Conservation (phyloP, 2,113 vertebrate genomes). For the Aspidoscelis tigris region DNA sequence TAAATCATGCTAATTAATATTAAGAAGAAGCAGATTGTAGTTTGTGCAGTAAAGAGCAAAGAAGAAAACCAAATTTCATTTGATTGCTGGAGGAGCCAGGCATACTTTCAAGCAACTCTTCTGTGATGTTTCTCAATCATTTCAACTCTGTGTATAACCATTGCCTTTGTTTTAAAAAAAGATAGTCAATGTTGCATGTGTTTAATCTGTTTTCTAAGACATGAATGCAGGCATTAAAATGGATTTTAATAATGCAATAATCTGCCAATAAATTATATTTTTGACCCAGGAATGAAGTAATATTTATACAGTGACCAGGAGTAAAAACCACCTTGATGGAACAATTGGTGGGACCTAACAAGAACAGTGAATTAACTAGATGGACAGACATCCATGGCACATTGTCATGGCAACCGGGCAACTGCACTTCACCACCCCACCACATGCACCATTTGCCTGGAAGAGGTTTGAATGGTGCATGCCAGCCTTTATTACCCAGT, state of each 20-base stretch:
- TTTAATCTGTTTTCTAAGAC: neutral
- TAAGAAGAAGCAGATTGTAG: neutral
- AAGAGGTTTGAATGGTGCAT: no score
- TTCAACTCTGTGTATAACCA: constrained; percentile 11
- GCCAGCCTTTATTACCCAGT: no score
- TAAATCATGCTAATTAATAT: constrained; percentile 2
- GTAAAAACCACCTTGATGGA: no score
- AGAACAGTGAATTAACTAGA: no score
- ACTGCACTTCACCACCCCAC: no score
- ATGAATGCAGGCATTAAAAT: neutral
- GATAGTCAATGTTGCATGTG: neutral
- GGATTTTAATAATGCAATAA: neutral
- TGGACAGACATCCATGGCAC: no score
- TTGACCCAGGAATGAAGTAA: neutral
- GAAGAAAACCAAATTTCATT: neutral
- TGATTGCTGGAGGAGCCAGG: neutral
- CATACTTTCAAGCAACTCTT: constrained; percentile 19
- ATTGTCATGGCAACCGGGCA: no score
- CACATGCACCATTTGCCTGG: no score
- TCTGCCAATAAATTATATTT: neutral
- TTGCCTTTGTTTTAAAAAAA: fast-evolving
- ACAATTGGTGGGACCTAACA: no score
- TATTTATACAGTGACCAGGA: neutral
- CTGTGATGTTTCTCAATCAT: neutral
- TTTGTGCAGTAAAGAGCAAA: constrained; percentile 33